Conservation (phyloP, 2,888 invertebrate species). For the Zygothrica quintamaculata region DNA sequence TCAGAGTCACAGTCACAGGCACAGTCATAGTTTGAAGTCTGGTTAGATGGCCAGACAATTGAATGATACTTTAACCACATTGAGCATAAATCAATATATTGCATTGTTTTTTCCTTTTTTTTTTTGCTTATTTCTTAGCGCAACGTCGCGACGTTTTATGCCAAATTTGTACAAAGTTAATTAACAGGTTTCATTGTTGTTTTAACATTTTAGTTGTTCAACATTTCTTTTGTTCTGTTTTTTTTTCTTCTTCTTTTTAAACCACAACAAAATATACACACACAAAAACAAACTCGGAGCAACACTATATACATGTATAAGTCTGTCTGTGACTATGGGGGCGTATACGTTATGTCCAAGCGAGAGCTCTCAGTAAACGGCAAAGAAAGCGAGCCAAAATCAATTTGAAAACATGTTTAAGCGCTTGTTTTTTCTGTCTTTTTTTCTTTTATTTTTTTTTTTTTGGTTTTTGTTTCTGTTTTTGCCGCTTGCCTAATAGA, state of each 20-base stretch:
- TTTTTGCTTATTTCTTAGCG: slow-evolving; percentile 31
- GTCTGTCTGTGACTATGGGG: slow-evolving; percentile 50
- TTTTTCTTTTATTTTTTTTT: too few species aligned
- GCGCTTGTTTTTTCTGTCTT: too few species aligned
- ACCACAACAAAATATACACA: slow-evolving; percentile 29
- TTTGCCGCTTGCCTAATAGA: slow-evolving; percentile 38
- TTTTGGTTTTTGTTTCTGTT: slow-evolving; percentile 9
- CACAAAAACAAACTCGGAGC: too few species aligned
- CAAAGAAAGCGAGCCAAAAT: slow-evolving; percentile 61
- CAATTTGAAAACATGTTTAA: slow-evolving; percentile 47
- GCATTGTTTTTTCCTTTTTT: slow-evolving; percentile 30
- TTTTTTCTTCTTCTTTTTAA: slow-evolving; percentile 39
- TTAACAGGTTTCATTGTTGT: slow-evolving; percentile 75
- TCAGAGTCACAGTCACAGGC: neutral
- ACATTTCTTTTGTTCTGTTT: slow-evolving; percentile 27
- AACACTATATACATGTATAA: slow-evolving; percentile 2
- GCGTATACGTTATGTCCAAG: slow-evolving; percentile 67
- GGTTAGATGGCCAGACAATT: slow-evolving; percentile 28
- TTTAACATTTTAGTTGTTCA: slow-evolving; percentile 34
- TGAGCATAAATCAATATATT: slow-evolving; percentile 68
- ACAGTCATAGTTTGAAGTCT: slow-evolving; percentile 16
- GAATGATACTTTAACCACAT: slow-evolving; percentile 36
- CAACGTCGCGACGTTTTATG: slow-evolving; percentile 61
- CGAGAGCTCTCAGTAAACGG: slow-evolving; percentile 27
- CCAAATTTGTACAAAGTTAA: slow-evolving; percentile 74